Evolutionary conservation across 1,140 invertebrate species (phyloP), one percentile per base, ranked within the genome.

Genomic region (Drosophila busckii): DNA sequence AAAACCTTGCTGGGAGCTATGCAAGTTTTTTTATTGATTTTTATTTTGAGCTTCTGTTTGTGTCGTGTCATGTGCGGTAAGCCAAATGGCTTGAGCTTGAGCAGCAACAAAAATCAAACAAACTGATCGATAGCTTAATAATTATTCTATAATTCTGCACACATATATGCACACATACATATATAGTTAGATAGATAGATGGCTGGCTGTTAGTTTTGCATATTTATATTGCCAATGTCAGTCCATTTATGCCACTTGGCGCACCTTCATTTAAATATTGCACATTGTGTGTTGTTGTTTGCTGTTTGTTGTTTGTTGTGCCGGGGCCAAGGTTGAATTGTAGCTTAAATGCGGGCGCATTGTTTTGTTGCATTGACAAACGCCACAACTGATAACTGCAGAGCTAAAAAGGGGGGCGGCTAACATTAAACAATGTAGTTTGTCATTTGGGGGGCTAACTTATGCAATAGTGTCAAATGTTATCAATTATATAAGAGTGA

Each of bases 291-390:
- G 52, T 61, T 68, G 32, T 20, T 59, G 56, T 56, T 41, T 29
- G 44, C n/a, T n/a, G n/a, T n/a, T n/a, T n/a, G n/a, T n/a, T n/a
- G n/a, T n/a, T n/a, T n/a, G n/a, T n/a, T n/a, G n/a, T n/a, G n/a
- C 31, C 45, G 31, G 8, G 56, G 48, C 56, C 71, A 78, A 78
- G 73, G 73, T 65, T 71, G 68, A 63, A 45, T 55, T 58, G 50
- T 61, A 52, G 73, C 63, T 80, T 63, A 38, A 48, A 73, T 80
- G 59, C 56, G 71, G 71, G 71, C 70, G 73, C 75, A 58, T 55
- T 78, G 42, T 65, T 42, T 55, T 78, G 70, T 65, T 50, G 31
- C 58, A 61, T 34, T 55, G 42, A 29, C 29, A 49, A 25, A 63
- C 38, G 19, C 2, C 8, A n/a, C 13, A 19, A 8, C 41, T 41